Base-by-base conservation (phyloP, 2,888 invertebrate species). In the Belgica antarctica region DNA sequence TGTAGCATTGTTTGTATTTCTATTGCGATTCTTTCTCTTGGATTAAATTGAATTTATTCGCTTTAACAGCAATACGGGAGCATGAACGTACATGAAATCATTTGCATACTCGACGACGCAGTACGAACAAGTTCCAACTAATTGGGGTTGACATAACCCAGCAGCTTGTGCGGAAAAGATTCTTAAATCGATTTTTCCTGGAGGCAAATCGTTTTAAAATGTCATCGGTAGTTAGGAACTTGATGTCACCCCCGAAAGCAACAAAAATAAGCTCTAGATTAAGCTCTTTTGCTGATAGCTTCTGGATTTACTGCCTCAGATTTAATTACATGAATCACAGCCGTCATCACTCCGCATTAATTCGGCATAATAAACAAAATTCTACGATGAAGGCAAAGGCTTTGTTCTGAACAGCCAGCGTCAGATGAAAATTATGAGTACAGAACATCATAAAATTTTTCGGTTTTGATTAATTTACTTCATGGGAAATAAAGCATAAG, bases 401-500 rank as follows among this genome's bases (percentile, higher is more conserved):
- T 41, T 41, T 10, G 2, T 15, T 10, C 2, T 2, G 12, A 41
- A 10, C 41, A 41, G 12, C 41, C 15, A 15, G 5, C 41, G 24
- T 22, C 52, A 34, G 22, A 52, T 52, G 24, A 8, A 24, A 7
- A 46, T 46, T 15, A 24, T 24, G 12, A 19, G 10, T 8, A 12
- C 7, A n/a, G 52, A 62, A 62, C 62, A 24, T 28, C n/a, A 62
- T 62, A 62, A 28, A 17, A 36, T 8, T 15, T 5, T 36, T 24
- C 19, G 5, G 36, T 46, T 59, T 57, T 69, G n/a, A 59, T 46
- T 15, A 57, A 52, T 52, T 52, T 52, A 52, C 52, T 52, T 52
- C 22, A 24, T 12, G 24, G 24, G 12, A 24, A 19, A 52, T 52
- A 15, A 15, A 52, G 52, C 17, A 15, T n/a, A 8, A 34, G 34